phyloP scores from a whole-genome alignment of 2,888 invertebrate species.

The Drosophila meridiana region DNA sequence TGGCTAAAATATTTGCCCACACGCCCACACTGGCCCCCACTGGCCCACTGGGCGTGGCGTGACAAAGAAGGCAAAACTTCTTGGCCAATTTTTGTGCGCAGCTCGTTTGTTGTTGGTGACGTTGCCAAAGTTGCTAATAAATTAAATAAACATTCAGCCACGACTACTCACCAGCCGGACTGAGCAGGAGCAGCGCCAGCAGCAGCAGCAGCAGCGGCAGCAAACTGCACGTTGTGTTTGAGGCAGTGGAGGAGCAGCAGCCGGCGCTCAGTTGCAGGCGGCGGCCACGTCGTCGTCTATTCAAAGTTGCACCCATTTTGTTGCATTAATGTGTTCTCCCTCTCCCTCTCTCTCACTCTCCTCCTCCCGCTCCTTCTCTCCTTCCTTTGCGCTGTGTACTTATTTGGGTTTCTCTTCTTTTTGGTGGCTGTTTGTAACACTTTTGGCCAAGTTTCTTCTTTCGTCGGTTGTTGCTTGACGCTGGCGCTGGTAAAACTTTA shows the following conservation, averaged over 20 bases:
- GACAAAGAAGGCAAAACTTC: conserved; percentile 41
- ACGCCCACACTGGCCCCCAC: not conserved
- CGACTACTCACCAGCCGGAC: conserved; percentile 50
- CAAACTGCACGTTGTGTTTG: conserved; percentile 33
- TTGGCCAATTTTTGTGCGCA: conserved; percentile 54
- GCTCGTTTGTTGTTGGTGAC: conserved; percentile 19
- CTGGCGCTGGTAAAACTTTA: conserved; percentile 67
- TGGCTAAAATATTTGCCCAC: conserved; percentile 58
- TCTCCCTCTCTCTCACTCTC: not conserved
- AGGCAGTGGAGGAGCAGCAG: conserved; percentile 5
- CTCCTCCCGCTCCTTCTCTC: not conserved
- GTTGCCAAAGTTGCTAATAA: conserved; percentile 66
- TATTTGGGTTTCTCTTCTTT: conserved; percentile 30
- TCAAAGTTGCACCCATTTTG: conserved; percentile 70
- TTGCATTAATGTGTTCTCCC: conserved; percentile 62
- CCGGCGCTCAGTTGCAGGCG: conserved; percentile 30
- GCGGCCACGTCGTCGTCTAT: conserved; percentile 55
- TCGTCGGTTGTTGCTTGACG: conserved; percentile 43
- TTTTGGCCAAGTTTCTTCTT: conserved; percentile 61
- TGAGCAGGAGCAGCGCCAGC: conserved; percentile 35
- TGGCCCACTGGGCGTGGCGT: not conserved
- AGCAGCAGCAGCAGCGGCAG: conserved; percentile 34
- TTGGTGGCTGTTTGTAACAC: conserved; percentile 52
- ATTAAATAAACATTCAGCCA: conserved; percentile 63
- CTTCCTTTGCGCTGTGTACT: conserved; percentile 5